Conservation (phyloP, 1,140 invertebrate genomes). For the Aplysia californica region DNA sequence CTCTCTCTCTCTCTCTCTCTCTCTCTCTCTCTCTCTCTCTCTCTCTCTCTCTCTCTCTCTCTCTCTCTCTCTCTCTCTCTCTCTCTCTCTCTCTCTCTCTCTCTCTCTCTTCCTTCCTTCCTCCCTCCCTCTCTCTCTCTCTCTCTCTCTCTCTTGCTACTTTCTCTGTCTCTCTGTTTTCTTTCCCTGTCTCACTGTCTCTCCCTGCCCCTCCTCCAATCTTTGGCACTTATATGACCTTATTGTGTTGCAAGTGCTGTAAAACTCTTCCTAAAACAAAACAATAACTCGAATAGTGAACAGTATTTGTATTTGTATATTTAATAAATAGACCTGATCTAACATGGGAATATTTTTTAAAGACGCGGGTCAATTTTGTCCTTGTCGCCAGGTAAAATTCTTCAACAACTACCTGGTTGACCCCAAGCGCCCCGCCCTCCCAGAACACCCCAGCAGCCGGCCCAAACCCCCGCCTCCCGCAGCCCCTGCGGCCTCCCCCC, state of each 20-base stretch:
- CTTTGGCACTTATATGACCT: too few relatives aligned
- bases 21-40: not conserved
- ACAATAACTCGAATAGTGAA: too few relatives aligned
- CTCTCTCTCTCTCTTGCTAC: too few relatives aligned
- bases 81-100: not conserved
- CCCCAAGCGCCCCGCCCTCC: conserved; percentile 92
- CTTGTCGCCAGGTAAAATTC: conserved; percentile 75
- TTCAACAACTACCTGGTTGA: conserved; percentile 98
- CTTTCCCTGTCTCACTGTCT: not conserved
- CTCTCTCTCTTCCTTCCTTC: not conserved
- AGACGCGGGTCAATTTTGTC: too few relatives aligned
- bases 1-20: not conserved
- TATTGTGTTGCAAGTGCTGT: too few relatives aligned
- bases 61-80: not conserved
- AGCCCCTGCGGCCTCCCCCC: conserved; percentile 36
- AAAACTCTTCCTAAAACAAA: too few relatives aligned
- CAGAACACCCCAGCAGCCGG: conserved; percentile 83
- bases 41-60: not conserved
- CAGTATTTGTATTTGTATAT: too few relatives aligned
- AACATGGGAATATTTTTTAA: too few relatives aligned
- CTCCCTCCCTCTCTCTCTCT: not conserved
- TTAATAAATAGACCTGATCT: too few relatives aligned
- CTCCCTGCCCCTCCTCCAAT: too few relatives aligned
- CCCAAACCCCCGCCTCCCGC: conserved; percentile 32
- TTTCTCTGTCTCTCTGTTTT: not conserved